These are phyloP conservation scores for Cydia fagiglandana DNA, from an alignment of 1,140 invertebrate species.

Conservation along the genomic window DNA sequence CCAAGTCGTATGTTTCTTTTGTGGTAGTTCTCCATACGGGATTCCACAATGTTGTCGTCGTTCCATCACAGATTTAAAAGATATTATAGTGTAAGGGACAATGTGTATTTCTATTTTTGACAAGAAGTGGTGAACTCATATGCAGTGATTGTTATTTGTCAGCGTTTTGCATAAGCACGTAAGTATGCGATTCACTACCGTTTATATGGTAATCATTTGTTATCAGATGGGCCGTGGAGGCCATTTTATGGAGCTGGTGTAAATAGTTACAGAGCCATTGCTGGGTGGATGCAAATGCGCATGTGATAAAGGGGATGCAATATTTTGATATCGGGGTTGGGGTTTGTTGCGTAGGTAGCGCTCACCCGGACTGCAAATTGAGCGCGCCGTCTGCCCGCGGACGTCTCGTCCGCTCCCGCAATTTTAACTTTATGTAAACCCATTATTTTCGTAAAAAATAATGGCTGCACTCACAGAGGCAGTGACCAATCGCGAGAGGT, in stretches of 20 bases:
- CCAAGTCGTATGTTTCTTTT: constrained; percentile 36
- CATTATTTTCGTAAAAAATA: background rate
- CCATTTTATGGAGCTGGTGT: constrained; percentile 38
- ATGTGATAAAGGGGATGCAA: constrained; percentile 43
- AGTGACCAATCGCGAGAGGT: background rate
- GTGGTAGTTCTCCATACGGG: constrained; percentile 34
- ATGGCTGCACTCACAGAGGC: constrained; percentile 9
- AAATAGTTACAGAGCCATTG: background rate
- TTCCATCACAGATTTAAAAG: constrained; percentile 51
- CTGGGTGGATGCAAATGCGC: constrained; percentile 50
- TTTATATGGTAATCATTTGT: background rate
- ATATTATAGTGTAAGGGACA: constrained; percentile 39
- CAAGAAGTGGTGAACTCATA: constrained; percentile 36
- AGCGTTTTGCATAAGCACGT: constrained; percentile 1
- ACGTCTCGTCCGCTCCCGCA: background rate
- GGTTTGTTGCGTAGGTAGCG: constrained; percentile 14
- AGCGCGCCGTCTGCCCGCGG: background rate
- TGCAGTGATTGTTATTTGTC: constrained; percentile 26
- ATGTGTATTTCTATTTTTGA: constrained; percentile 44
- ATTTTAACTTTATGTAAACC: background rate
- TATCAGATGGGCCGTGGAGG: constrained; percentile 21
- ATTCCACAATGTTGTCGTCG: constrained; percentile 42
- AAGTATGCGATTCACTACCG: constrained; percentile 4
- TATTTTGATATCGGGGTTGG: constrained; percentile 26
- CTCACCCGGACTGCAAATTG: background rate